phyloP scores from a whole-genome alignment of 2,113 vertebrate species.

The Columbina picui region DNA sequence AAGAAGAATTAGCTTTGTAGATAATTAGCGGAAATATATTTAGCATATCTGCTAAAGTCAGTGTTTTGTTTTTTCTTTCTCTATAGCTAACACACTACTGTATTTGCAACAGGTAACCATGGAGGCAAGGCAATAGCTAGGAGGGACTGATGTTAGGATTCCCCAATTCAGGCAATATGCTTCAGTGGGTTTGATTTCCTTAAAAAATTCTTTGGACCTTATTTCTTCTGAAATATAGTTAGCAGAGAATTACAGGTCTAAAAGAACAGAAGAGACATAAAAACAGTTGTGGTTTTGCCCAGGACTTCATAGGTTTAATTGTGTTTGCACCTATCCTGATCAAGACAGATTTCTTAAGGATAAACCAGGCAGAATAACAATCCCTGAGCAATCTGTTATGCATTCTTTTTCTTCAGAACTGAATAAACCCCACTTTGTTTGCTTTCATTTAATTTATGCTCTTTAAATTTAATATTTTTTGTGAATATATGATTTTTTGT shows the following conservation, averaged over 20 bases:
- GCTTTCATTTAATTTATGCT: neutral
- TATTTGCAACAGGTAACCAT: neutral
- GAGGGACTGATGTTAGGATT: neutral
- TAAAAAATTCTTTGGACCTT: neutral
- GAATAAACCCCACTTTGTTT: neutral
- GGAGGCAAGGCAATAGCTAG: neutral
- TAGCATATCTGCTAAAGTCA: neutral
- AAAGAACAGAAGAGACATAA: neutral
- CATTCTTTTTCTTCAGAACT: neutral
- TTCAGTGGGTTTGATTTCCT: neutral
- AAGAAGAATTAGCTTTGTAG: neutral
- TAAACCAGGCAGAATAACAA: neutral
- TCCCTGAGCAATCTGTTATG: neutral
- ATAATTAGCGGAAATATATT: slow-evolving; percentile 8
- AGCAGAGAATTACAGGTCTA: neutral
- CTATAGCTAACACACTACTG: neutral
- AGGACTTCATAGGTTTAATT: neutral
- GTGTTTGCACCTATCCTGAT: neutral
- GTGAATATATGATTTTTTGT: neutral
- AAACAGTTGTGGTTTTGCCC: neutral
- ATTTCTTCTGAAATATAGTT: neutral
- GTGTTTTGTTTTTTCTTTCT: neutral
- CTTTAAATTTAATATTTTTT: neutral
- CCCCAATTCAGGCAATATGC: neutral
- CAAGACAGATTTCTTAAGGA: neutral